These are phyloP conservation scores for Pollenia angustigena DNA, from an alignment of 2,888 invertebrate species.

Conservation along the genomic window DNA sequence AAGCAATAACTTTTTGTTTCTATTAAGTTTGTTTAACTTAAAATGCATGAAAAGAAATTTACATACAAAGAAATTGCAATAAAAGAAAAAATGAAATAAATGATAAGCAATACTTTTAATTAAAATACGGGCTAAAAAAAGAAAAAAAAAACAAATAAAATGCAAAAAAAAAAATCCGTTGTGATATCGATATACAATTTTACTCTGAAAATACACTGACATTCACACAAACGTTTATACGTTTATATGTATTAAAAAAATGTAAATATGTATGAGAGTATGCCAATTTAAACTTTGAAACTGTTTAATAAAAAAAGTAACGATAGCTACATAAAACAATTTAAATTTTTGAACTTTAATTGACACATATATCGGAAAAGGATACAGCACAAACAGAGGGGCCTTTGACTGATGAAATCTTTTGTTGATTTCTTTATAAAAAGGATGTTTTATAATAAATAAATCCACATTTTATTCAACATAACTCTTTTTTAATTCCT, in stretches of 20 bases:
- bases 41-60: no score
- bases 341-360: conserved; percentile 47
- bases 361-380: not conserved
- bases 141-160: conserved; percentile 27
- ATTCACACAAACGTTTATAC: no score
- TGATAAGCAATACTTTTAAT: conserved; percentile 24
- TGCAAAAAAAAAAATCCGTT: conserved; percentile 28
- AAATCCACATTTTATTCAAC: no score
- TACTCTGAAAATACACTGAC: no score
- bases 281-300: conserved; percentile 40
- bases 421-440: no score
- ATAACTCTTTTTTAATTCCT: no score
- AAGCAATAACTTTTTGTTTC: no score
- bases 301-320: conserved; percentile 23
- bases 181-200: not conserved
- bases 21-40: no score
- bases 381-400: not conserved
- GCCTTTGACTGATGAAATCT: no score
- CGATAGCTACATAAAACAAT: not conserved
- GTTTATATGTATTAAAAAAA: not conserved
- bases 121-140: conserved; percentile 52
- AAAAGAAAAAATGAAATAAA: conserved; percentile 16
- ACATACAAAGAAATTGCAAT: not conserved
- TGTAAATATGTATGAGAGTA: no score
- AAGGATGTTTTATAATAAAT: no score